Evolutionary conservation across 2,113 vertebrate genomes (phyloP), one percentile per base, ranked within the genome.

Genomic region (Barnardius zonarius): DNA sequence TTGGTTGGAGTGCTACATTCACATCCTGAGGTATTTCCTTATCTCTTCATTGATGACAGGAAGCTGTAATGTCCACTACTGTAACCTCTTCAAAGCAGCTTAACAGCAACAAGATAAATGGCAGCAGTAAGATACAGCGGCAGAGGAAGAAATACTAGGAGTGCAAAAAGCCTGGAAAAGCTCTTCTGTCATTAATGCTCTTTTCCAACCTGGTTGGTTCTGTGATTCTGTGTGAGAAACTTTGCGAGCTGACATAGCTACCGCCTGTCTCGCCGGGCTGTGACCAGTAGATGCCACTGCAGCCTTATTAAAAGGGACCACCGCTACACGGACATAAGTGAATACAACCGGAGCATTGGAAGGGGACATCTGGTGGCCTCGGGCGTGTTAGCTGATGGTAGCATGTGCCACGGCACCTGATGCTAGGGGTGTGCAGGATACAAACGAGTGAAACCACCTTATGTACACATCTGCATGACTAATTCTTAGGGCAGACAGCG

Each of bases 281-380:
- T 33, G 14, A 3, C 97, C 98, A 95, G 96, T 62, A 98, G 98
- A 70, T 97, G 93, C 83, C 93, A 86, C 93, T 96, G 95, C 90
- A 91, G 87, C 49, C 64, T 72, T 31, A n/a, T 20, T 64, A 92
- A 44, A 52, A 11, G 87, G 37, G 59, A 20, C 35, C 17, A 11
- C 24, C 5, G 10, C 6, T 3, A 23, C 23, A 11, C 3, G 66
- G 22, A 0, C 11, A 4, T 4, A 3, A 14, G 11, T 7, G 74
- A 22, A 0, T 11, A 3, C 0, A 3, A 6, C 51, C 48, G 79
- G 15, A 11, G 49, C 31, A 0, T 25, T 3, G 44, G 46, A 49
- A 28, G 37, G 59, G 72, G 69, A 49, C 79, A 59, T 17, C 73
- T 69, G 46, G 33, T 66, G 86, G 83, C 66, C 51, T 48, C 41